Conservation (phyloP, 2,113 vertebrate genomes). For the Eubucco bourcierii region DNA sequence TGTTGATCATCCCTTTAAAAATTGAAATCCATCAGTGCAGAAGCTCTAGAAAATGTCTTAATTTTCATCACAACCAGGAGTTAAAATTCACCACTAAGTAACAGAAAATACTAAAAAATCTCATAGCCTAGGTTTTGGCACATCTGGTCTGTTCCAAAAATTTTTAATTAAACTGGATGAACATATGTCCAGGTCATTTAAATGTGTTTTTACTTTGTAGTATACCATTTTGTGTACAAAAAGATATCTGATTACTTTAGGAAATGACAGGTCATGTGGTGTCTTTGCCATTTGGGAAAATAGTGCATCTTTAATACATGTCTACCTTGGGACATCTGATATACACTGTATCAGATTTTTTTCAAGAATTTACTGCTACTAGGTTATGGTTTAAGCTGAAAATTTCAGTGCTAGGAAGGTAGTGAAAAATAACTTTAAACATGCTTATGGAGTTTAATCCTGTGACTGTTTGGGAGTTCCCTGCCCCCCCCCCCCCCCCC, state of each 20-base stretch:
- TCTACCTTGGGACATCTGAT: neutral
- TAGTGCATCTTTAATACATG: neutral
- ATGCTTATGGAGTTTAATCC: neutral
- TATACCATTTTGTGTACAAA: neutral
- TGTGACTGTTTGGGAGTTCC: too few relatives aligned
- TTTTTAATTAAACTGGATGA: neutral
- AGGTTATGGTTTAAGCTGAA: neutral
- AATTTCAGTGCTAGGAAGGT: neutral
- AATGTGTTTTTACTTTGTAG: neutral
- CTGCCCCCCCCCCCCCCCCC: too few relatives aligned
- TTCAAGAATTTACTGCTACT: neutral
- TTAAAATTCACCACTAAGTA: neutral
- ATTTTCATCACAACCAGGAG: neutral
- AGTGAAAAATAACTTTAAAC: neutral
- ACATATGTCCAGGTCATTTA: neutral
- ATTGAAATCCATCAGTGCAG: neutral
- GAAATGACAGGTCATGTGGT: neutral
- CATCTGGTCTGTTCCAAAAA: neutral
- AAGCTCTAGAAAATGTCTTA: neutral
- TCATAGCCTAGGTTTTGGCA: neutral
- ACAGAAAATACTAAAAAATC: neutral
- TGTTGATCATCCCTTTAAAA: neutral
- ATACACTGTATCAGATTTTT: neutral
- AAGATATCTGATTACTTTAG: neutral
- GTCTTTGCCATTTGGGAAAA: neutral